Evolutionary conservation across 2,888 invertebrate genomes (phyloP), one percentile per base, ranked within the genome.

Genomic region (Osedax frankpressi): DNA sequence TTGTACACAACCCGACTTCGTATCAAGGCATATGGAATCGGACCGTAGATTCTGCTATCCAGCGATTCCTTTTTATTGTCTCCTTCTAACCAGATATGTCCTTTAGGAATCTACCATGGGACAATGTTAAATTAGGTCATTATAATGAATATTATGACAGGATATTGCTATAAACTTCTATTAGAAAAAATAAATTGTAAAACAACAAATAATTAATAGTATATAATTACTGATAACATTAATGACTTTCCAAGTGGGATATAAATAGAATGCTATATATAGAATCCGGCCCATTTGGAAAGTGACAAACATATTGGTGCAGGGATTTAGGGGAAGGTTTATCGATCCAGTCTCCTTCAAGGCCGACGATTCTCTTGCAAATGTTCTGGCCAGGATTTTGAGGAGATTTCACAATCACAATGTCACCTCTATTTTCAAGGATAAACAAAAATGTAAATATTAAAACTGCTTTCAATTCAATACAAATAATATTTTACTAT

Each of bases 41-140:
- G 90, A 0, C 94, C 95, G 85, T 92, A 94, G 3, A 86, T 86
- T 78, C 93, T 88, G 1, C 94, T 94, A 85, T 95, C 95, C 0
- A 89, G 88, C 6, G 94, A 94, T 85, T 93, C 92, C 72, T 83
- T 84, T 14, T 87, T 87, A 84, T 95, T 95, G 82, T 95, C 94
- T 25, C 95, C 94, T 86, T 93, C 92, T 75, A 94, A 85, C 94
- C 94, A 94, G 0, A 94, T 90, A 84, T 92, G 91, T 1, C 93
- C 93, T 78, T 87, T 86, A 0, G 93, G 93, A 63, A 93, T 75
- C 78, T 79, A 67, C 26, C 75, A 67, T 6, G 44, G 19, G 65
- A 28, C 19, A 65, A 2, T 14, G 25, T 24, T n/a, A n/a, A n/a
- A n/a, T n/a, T n/a, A n/a, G n/a, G n/a, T n/a, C n/a, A n/a, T n/a